phyloP scores from a whole-genome alignment of 2,113 vertebrate species.

The Gobio gobio region DNA sequence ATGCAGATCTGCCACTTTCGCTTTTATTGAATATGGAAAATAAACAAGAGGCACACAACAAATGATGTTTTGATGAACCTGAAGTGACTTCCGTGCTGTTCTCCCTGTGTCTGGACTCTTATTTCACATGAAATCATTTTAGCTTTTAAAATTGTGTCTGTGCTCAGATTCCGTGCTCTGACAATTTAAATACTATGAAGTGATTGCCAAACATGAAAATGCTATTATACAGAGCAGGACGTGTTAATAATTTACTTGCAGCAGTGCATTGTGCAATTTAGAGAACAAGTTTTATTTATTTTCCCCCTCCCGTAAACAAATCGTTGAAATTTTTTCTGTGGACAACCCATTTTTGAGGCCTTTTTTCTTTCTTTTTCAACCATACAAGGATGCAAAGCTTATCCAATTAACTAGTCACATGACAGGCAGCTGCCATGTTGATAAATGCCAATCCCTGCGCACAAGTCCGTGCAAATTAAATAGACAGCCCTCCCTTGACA shows the following conservation, averaged over 20 bases:
- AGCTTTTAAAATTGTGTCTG: conserved; percentile 58
- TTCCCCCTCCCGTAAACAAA: not conserved
- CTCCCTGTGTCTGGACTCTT: conserved; percentile 59
- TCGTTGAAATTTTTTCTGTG: not conserved
- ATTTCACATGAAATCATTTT: conserved; percentile 73
- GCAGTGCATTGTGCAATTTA: not conserved
- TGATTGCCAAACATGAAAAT: conserved; percentile 10
- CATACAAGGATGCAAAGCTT: conserved; percentile 33
- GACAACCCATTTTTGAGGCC: not conserved
- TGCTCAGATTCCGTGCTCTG: not conserved
- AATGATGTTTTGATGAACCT: conserved; percentile 70
- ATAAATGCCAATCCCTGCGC: conserved; percentile 51
- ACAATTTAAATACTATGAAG: not conserved
- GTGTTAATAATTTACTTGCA: conserved; percentile 3
- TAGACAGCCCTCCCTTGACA: conserved; percentile 34
- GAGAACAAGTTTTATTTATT: not conserved
- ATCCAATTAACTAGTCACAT: conserved; percentile 48
- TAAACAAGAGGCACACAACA: conserved; percentile 69
- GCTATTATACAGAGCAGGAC: not conserved
- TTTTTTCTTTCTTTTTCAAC: not conserved
- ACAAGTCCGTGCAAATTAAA: conserved; percentile 53
- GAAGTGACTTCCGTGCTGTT: conserved; percentile 59
- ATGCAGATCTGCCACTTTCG: conserved; percentile 19
- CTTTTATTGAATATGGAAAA: conserved; percentile 66
- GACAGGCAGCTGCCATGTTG: conserved; percentile 50